These are phyloP conservation scores for Sebastes trivittatus DNA, from an alignment of 2,797 vertebrate species.

Conservation along the genomic window DNA sequence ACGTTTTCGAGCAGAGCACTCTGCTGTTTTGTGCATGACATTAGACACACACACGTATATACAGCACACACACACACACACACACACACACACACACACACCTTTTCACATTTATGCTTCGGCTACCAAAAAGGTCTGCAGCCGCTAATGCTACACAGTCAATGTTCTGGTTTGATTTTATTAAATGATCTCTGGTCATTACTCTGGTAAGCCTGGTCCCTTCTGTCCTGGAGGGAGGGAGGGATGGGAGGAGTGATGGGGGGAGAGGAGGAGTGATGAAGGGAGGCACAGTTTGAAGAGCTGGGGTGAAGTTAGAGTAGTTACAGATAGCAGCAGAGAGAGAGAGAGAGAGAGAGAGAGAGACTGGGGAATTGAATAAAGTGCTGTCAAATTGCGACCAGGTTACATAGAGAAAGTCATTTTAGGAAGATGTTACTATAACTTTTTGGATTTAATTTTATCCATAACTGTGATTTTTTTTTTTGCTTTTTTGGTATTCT, in stretches of 20 bases:
- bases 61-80: background rate
- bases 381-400: background rate
- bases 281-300: constrained; percentile 60
- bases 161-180: constrained; percentile 36
- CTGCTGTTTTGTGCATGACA: constrained; percentile 36
- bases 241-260: constrained; percentile 23
- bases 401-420: background rate
- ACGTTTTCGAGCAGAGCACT: constrained; percentile 35
- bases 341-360: constrained; percentile 12
- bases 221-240: constrained; percentile 22
- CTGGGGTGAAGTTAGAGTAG: constrained; percentile 55
- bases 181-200: constrained; percentile 39
- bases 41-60: constrained; percentile 25
- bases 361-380: background rate
- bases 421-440: background rate
- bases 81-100: background rate
- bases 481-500: background rate
- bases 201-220: constrained; percentile 28
- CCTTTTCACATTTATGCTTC: constrained; percentile 3
- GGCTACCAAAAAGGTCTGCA: background rate
- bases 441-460: background rate
- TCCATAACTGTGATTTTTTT: background rate
- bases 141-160: constrained; percentile 4
- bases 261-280: constrained; percentile 46
- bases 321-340: constrained; percentile 28